These are phyloP conservation scores for Istiophorus platypterus DNA, from an alignment of 2,113 vertebrate species.

Conservation along the genomic window DNA sequence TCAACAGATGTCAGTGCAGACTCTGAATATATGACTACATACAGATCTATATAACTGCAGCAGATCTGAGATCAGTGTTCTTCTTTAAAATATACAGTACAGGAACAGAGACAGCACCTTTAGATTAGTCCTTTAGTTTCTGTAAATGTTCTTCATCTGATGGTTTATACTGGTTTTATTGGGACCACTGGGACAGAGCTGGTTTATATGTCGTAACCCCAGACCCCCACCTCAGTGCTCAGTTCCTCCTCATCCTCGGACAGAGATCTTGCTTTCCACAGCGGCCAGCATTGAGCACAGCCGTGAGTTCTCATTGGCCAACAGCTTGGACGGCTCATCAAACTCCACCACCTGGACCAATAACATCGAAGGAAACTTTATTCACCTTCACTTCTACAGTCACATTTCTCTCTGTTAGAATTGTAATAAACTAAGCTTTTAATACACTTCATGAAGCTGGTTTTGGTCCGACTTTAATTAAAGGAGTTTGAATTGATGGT, in stretches of 20 bases:
- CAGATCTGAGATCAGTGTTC: background rate
- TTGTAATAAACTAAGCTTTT: no score
- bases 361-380: background rate
- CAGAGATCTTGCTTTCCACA: conserved; percentile 92
- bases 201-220: background rate
- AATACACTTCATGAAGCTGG: no score
- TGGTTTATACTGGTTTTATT: background rate
- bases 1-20: background rate
- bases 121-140: background rate
- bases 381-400: background rate
- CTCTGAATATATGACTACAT: no score
- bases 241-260: conserved; percentile 87
- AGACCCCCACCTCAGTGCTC: background rate
- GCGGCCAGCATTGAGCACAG: conserved; percentile 95
- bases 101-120: background rate
- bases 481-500: no score
- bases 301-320: conserved; percentile 94
- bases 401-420: no score
- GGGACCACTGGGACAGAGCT: background rate
- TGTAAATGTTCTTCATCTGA: background rate
- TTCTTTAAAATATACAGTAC: background rate
- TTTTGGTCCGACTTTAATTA: no score
- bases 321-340: conserved; percentile 90
- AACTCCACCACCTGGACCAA: conserved; percentile 91
- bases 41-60: background rate